Evolutionary conservation across 2,113 vertebrate genomes (phyloP), one percentile per base, ranked within the genome.

Genomic region (Columba livia): DNA sequence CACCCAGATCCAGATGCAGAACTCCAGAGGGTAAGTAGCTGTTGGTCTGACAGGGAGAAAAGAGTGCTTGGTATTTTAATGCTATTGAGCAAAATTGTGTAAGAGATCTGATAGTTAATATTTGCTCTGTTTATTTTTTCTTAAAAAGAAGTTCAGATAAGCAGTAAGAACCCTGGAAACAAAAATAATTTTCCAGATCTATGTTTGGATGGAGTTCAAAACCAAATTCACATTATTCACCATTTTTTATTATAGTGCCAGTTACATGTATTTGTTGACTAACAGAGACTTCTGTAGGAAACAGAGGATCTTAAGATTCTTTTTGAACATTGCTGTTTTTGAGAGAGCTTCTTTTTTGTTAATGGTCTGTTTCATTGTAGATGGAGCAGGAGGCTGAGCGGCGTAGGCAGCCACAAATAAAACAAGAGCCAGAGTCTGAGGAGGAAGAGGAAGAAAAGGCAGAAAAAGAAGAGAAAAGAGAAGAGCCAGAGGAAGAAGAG

Each of bases 341-440:
- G 64, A 84, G 47, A 83, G 13, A 36, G 25, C 9, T 56, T 2
- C 15, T 74, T 0, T 20, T 85, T 82, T 57, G 20, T 34, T 92
- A 26, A 65, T 66, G 42, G 54, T 66, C 16, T 94, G 10, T 96
- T 85, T 96, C 77, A 32, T 89, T 97, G 69, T 93, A 99, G 99
- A 99, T 99, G 99, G 99, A 99, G 93, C 99, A 99, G 97, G 99
- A 99, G 84, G 99, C 99, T 91, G 99, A 99, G 96, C 98, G 99
- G 85, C 98, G 99, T 69, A 98, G 99, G 74, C 99, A 99, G 51
- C 99, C 99, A 65, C 99, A 99, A 58, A 98, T 99, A 96, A 98
- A 98, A 85, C 98, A 98, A 74, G 99, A 99, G 32, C 98, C 98
- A 34, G 98, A 99, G 93, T 99, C 99, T 10, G 98, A 98, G 10